Conservation (phyloP, 37 sponge, comb jelly and placozoan species). For the Haliclona indistincta region DNA sequence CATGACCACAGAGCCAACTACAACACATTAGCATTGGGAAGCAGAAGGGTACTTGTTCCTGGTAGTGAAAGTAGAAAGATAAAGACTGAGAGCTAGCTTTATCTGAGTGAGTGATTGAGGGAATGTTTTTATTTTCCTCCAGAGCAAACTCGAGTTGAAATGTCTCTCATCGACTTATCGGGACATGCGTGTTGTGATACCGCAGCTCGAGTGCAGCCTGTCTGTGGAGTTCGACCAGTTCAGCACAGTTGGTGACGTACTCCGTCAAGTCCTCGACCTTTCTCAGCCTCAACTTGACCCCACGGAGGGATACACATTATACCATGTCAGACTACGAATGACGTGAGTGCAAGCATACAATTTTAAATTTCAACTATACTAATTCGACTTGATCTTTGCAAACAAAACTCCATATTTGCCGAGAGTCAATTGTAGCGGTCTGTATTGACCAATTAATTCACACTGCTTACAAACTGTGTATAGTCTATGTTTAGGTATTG, state of each 20-base stretch:
- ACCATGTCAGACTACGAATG: slow-evolving; percentile 67
- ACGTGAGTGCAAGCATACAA: slow-evolving; percentile 61
- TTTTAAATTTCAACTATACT: too few relatives aligned
- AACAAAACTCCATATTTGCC: too few relatives aligned
- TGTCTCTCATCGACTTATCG: slow-evolving; percentile 56
- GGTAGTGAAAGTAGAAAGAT: slow-evolving; percentile 55
- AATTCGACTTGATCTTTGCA: too few relatives aligned
- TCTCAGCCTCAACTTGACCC: slow-evolving; percentile 47
- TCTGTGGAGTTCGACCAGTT: slow-evolving; percentile 90
- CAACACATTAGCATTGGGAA: too few relatives aligned
- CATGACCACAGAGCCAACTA: too few relatives aligned
- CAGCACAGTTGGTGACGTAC: slow-evolving; percentile 68
- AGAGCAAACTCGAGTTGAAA: slow-evolving; percentile 89
- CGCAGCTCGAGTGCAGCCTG: slow-evolving; percentile 73
- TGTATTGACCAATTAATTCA: too few relatives aligned
- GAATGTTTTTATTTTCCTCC: neutral
- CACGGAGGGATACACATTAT: slow-evolving; percentile 63
- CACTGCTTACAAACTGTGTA: too few relatives aligned
- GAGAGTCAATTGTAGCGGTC: too few relatives aligned
- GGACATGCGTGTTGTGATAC: slow-evolving; percentile 80
- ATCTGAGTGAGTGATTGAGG: neutral
- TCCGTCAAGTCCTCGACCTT: slow-evolving; percentile 61
- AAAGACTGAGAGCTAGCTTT: slow-evolving; percentile 52
- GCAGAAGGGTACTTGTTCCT: slow-evolving; percentile 56
- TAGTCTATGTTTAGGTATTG: too few relatives aligned